Evolutionary conservation across 2,113 vertebrate species (phyloP).

Genomic region (Lucifuga dentata): DNA sequence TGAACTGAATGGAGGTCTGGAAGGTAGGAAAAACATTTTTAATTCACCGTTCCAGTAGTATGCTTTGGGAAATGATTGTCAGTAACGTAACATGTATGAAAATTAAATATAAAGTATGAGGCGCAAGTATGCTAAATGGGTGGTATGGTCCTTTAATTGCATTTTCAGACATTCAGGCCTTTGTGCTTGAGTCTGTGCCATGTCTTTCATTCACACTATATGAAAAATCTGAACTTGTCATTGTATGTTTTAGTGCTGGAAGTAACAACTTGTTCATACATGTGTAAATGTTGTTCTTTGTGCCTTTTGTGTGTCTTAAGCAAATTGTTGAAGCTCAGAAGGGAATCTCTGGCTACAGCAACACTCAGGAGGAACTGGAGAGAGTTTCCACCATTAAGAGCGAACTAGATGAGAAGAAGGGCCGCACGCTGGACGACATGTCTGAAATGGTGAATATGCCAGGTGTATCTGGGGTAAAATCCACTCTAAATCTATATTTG

Average conservation of each 20-base stretch:
- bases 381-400: constrained; percentile 94
- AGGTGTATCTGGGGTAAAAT: too few species aligned
- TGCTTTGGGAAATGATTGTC: too few species aligned
- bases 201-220: too few species aligned
- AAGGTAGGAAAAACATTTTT: too few species aligned
- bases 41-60: too few species aligned
- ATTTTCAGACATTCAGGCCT: neutral
- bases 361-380: constrained; percentile 95
- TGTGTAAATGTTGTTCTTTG: neutral
- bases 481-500: too few species aligned
- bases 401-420: constrained; percentile 95
- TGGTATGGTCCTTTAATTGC: too few species aligned
- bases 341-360: constrained; percentile 93
- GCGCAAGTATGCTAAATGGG: too few species aligned
- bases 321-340: constrained; percentile 91
- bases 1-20: too few species aligned
- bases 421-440: constrained; percentile 93
- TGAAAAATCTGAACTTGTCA: too few species aligned
- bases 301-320: constrained; percentile 75
- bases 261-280: neutral
- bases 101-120: too few species aligned
- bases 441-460: constrained; percentile 93
- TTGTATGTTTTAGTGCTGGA: neutral
- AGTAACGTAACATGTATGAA: too few species aligned
- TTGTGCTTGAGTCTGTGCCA: neutral